These are phyloP conservation scores for Gymnoscopelus braueri DNA, from an alignment of 2,797 vertebrate species.

Conservation along the genomic window DNA sequence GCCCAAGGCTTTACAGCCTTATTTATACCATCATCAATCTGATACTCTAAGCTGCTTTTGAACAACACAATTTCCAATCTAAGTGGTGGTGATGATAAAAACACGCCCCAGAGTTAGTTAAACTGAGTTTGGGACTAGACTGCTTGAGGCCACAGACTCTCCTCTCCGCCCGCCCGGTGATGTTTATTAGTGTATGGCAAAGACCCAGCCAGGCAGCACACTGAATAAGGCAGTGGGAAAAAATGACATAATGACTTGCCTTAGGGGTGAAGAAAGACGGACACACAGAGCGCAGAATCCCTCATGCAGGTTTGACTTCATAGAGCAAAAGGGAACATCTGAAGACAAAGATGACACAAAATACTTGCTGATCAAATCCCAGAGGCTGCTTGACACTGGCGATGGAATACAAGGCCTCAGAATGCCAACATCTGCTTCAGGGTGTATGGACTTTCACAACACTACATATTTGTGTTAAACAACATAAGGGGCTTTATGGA, in stretches of 20 bases:
- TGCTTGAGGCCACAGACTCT: slow-evolving; percentile 59
- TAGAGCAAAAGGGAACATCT: slow-evolving; percentile 38
- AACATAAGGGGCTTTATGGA: no score
- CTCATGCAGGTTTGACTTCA: slow-evolving; percentile 54
- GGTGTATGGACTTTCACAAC: no score
- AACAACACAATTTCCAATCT: slow-evolving; percentile 62
- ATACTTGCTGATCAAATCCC: slow-evolving; percentile 24
- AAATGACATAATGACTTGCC: slow-evolving; percentile 75
- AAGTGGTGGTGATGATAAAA: slow-evolving; percentile 66
- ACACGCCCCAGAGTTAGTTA: slow-evolving; percentile 48
- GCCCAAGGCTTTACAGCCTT: slow-evolving; percentile 20
- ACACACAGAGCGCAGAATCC: slow-evolving; percentile 42
- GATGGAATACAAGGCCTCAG: no score
- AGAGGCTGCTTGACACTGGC: not conserved
- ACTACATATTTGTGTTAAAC: no score
- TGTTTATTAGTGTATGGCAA: slow-evolving; percentile 42
- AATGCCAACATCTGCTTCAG: no score
- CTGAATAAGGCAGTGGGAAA: slow-evolving; percentile 65
- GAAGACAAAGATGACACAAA: slow-evolving; percentile 39
- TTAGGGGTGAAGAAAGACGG: slow-evolving; percentile 36
- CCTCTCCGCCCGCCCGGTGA: slow-evolving; percentile 56
- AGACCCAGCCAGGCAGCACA: slow-evolving; percentile 36
- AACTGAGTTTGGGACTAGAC: slow-evolving; percentile 50
- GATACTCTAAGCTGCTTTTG: slow-evolving; percentile 40
- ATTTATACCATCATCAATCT: slow-evolving; percentile 44